Evolutionary conservation across 2,113 vertebrate species (phyloP), one percentile per base, ranked within the genome.

Genomic region (Lutjanus erythropterus): DNA sequence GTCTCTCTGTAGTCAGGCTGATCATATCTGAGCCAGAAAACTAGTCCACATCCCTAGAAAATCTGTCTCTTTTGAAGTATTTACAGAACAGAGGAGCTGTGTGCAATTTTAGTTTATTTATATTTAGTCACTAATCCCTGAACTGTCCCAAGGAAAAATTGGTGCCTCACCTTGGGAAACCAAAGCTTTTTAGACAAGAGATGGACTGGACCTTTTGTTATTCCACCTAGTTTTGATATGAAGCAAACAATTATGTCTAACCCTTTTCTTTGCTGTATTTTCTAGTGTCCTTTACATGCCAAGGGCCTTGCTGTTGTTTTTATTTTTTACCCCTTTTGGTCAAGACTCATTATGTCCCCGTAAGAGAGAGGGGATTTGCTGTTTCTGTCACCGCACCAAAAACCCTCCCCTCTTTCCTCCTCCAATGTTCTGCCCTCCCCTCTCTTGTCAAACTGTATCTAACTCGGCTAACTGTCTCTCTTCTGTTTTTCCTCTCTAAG

Each of bases 401-500:
- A 58, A 18, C 35, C 44, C n/a, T 39, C 21, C 71, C 49, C 35
- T 56, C 70, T 23, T 25, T 33, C 39, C 39, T 31, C 37, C 58
- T 56, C 49, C 2, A 2, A 64, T 80, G 75, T 58, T 66, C 67
- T 59, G 64, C 46, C 65, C 59, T 50, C 16, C 70, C 53, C 70
- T 33, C 75, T 80, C 75, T 64, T 71, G 84, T 82, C 84, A 23
- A 58, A 84, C 88, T 83, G 87, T 80, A 83, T 76, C 85, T 83
- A 85, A 88, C 78, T 86, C 56, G 0, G 74, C 88, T 88, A 86
- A 91, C 87, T 88, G 73, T 89, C 85, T 89, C 70, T 83, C 83
- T 71, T 90, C 89, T 89, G 80, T 84, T 88, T 88, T 85, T 88
- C 84, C 84, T 88, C 52, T 90, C 88, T 92, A 86, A 90, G 83